Evolutionary conservation across 2,888 invertebrate species (phyloP).

Genomic region (Rhynchonema sp.): DNA sequence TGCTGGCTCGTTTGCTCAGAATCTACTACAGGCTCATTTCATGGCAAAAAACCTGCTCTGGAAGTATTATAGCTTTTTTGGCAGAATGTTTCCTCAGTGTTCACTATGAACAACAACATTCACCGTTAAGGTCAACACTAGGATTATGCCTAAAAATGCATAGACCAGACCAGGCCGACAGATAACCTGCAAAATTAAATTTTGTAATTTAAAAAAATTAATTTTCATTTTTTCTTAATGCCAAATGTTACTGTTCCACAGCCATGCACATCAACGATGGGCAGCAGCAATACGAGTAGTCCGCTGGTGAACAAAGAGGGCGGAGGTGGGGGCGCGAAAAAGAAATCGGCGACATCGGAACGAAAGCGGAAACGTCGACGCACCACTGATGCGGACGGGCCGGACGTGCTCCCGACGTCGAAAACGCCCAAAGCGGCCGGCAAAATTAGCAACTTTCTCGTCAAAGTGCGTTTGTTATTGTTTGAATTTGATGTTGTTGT

Average conservation of each 20-base stretch:
- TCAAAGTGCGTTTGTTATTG: too few relatives aligned
- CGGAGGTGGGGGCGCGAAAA: neutral
- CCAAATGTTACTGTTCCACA: neutral
- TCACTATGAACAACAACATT: too few relatives aligned
- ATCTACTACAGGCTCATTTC: too few relatives aligned
- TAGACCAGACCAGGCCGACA: too few relatives aligned
- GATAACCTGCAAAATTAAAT: too few relatives aligned
- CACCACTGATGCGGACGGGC: neutral
- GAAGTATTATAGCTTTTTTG: too few relatives aligned
- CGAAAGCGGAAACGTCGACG: neutral
- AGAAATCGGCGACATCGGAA: neutral
- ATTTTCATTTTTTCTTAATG: neutral
- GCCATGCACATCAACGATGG: neutral
- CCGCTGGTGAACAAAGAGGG: neutral
- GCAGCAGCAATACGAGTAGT: neutral
- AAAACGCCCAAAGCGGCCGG: neutral
- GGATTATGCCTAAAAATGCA: too few relatives aligned
- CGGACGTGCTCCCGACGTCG: neutral
- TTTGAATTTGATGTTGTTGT: too few relatives aligned
- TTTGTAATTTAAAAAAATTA: neutral
- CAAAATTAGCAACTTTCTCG: neutral
- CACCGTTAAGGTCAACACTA: too few relatives aligned
- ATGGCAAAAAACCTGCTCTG: too few relatives aligned
- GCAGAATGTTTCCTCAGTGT: too few relatives aligned
- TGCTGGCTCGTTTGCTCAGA: too few relatives aligned